These are phyloP conservation scores for Sesamia inferens DNA, from an alignment of 2,888 invertebrate genomes.

Conservation along the genomic window DNA sequence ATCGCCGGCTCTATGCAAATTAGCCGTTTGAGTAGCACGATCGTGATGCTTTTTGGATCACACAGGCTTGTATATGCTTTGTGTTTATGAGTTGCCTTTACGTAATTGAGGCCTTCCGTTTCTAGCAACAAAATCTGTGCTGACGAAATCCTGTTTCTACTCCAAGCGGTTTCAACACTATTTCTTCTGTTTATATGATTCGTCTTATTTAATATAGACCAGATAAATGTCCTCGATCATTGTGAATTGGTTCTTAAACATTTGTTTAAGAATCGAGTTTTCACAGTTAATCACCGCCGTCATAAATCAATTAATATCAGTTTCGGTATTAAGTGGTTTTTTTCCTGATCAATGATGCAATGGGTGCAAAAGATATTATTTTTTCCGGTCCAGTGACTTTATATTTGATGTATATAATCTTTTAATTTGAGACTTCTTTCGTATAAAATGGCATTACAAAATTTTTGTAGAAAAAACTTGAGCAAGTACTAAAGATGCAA, in stretches of 20 bases:
- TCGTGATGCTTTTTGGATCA: constrained; percentile 56
- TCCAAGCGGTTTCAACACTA: not conserved
- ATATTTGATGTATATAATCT: not conserved
- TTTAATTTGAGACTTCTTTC: not conserved
- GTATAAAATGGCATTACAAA: constrained; percentile 1
- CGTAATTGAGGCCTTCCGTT: constrained; percentile 29
- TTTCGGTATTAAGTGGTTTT: not conserved
- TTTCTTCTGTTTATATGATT: not conserved
- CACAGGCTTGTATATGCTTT: constrained; percentile 37
- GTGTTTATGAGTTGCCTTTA: constrained; percentile 7
- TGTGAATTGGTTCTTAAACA: not conserved
- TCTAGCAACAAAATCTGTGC: constrained; percentile 24
- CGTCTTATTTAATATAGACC: not conserved
- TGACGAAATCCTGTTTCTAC: constrained; percentile 8
- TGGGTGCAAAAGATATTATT: constrained; percentile 13
- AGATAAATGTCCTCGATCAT: not conserved
- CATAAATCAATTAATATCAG: constrained; percentile 30
- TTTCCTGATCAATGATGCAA: constrained; percentile 9
- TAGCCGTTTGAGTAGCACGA: constrained; percentile 46
- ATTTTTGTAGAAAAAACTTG: constrained; percentile 21
- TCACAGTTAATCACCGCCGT: not conserved
- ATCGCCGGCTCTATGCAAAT: constrained; percentile 55
- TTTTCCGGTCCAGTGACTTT: constrained; percentile 8
- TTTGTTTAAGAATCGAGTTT: not conserved
- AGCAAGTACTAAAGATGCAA: constrained; percentile 9